phyloP scores from a whole-genome alignment of 2,888 invertebrate species.

The Sussaba pulchella region DNA sequence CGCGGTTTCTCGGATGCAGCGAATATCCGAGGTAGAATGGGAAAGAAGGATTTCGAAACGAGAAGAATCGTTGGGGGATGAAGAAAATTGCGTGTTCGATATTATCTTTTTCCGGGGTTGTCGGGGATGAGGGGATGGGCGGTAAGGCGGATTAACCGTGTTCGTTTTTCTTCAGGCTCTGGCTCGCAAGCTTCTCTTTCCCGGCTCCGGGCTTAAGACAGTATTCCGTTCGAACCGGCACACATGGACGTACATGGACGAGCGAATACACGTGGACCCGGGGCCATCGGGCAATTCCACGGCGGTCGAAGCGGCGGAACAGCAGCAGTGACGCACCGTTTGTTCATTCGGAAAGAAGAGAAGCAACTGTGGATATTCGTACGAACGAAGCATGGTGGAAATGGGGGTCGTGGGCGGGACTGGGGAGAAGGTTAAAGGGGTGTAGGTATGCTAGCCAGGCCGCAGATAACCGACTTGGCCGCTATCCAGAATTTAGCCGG shows the following conservation, averaged over 20 bases:
- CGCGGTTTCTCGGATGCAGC: not conserved
- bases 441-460: constrained; percentile 39
- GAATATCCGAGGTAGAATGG: not conserved
- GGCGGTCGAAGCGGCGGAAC: constrained; percentile 7
- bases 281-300: too few species aligned
- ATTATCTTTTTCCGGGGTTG: constrained; percentile 66
- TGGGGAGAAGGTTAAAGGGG: not conserved
- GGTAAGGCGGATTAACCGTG: constrained; percentile 63
- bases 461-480: constrained; percentile 75
- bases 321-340: constrained; percentile 41
- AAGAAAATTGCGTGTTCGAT: constrained; percentile 69
- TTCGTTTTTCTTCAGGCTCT: constrained; percentile 48
- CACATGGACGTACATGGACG: too few species aligned
- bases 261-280: too few species aligned
- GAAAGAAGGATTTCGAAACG: not conserved
- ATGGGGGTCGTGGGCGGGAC: too few species aligned
- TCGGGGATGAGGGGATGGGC: constrained; percentile 24
- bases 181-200: constrained; percentile 2
- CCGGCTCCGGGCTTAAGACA: constrained; percentile 12
- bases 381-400: too few species aligned
- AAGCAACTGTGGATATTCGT: constrained; percentile 10
- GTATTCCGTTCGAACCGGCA: too few species aligned
- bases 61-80: constrained; percentile 22
- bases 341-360: constrained; percentile 49
- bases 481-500: constrained; percentile 73